phyloP scores from a whole-genome alignment of 2,797 vertebrate species.

The Sebastes dallii region DNA sequence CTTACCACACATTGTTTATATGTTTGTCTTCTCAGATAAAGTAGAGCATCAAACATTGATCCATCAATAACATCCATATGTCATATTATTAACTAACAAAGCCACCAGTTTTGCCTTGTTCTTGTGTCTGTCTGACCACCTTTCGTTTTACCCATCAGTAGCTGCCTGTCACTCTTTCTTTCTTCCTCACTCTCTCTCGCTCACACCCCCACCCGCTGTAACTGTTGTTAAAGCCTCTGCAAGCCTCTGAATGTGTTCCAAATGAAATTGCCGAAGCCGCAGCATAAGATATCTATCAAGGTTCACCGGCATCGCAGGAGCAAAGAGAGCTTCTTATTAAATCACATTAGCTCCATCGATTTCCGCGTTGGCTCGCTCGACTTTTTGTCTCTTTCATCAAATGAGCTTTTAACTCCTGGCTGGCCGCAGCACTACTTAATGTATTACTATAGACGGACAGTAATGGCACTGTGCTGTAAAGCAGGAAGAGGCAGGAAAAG shows the following conservation, averaged over 20 bases:
- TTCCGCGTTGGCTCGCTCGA: constrained; percentile 65
- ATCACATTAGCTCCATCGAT: constrained; percentile 82
- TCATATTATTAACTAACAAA: not conserved
- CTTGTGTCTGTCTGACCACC: not conserved
- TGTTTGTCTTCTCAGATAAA: not conserved
- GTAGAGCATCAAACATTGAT: not conserved
- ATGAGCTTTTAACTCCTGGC: constrained; percentile 78
- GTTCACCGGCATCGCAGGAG: constrained; percentile 55
- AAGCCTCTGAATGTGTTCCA: constrained; percentile 75
- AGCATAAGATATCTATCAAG: constrained; percentile 77
- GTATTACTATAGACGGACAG: constrained; percentile 44
- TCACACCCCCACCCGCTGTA: constrained; percentile 2
- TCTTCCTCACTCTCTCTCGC: not conserved
- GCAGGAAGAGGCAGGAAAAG: not conserved
- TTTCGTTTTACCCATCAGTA: constrained; percentile 21
- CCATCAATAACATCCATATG: not conserved
- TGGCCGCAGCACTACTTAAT: constrained; percentile 59
- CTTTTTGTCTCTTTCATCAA: constrained; percentile 78
- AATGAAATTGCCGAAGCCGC: constrained; percentile 77
- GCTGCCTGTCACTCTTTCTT: constrained; percentile 1
- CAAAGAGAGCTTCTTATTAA: constrained; percentile 79
- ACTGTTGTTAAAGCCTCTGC: constrained; percentile 59
- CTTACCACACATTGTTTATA: no score
- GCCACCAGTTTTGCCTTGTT: not conserved
- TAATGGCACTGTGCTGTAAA: constrained; percentile 32